A percentile compares a stretch with the other conserved stretches of the same genome.
Evolutionary conservation across 2,797 vertebrate genomes (phyloP).

Genomic region (Podarcis lilfordi): DNA sequence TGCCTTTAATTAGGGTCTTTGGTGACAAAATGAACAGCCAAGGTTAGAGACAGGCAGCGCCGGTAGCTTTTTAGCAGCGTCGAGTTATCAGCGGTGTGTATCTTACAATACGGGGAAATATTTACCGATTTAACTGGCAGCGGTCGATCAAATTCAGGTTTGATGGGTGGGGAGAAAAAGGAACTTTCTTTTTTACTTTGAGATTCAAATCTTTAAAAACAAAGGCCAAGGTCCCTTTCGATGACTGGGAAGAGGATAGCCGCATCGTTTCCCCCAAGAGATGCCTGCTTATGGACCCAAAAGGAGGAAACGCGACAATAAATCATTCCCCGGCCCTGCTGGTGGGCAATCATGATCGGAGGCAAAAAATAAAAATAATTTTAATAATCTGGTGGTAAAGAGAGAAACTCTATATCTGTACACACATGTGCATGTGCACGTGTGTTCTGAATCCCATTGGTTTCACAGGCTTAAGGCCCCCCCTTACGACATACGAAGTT

Average conservation of each 20-base stretch:
- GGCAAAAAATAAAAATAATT: too few species aligned
- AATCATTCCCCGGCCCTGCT: too few species aligned
- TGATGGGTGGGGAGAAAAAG: background rate
- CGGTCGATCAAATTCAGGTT: background rate
- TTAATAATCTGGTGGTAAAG: too few species aligned
- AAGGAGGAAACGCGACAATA: too few species aligned
- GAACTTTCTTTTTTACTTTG: background rate
- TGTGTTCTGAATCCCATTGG: background rate
- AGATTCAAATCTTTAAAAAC: background rate
- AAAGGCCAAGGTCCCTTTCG: background rate
- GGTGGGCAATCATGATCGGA: too few species aligned
- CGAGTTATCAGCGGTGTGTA: background rate
- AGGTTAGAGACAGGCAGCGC: background rate
- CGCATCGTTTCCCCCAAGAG: background rate
- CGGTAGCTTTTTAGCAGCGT: background rate
- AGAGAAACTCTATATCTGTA: too few species aligned
- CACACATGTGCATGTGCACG: background rate
- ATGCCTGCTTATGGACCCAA: background rate
- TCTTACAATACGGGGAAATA: background rate
- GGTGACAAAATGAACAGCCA: background rate
- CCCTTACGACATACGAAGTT: background rate
- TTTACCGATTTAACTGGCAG: background rate
- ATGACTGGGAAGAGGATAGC: background rate
- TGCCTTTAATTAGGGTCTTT: background rate
- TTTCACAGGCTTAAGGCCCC: background rate